phyloP scores from a whole-genome alignment of 2,797 vertebrate genomes.

The Mormyrus proboscirostris region DNA sequence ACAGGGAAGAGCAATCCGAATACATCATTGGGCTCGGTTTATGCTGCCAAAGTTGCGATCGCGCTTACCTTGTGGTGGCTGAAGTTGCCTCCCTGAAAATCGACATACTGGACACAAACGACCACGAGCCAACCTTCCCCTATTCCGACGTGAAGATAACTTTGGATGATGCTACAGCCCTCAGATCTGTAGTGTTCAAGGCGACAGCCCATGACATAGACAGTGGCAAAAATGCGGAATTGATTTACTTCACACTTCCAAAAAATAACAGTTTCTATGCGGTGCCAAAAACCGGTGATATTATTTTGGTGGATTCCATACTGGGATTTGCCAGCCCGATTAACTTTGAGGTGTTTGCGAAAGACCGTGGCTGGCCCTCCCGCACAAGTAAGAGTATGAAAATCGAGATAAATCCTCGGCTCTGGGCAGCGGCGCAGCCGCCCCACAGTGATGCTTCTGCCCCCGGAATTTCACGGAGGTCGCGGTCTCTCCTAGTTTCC shows the following conservation, averaged over 20 bases:
- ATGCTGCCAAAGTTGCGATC: slow-evolving; percentile 59
- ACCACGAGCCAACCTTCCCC: slow-evolving; percentile 72
- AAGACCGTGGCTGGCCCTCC: slow-evolving; percentile 71
- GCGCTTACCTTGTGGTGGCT: slow-evolving; percentile 41
- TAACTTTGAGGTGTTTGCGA: slow-evolving; percentile 67
- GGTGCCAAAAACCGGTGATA: slow-evolving; percentile 78
- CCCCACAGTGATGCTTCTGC: slow-evolving; percentile 13
- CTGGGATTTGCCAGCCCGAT: slow-evolving; percentile 64
- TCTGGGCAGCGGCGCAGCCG: slow-evolving; percentile 35
- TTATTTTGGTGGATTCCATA: slow-evolving; percentile 78
- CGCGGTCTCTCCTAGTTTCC: slow-evolving; percentile 53
- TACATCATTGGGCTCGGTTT: slow-evolving; percentile 65
- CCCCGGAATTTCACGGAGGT: slow-evolving; percentile 42
- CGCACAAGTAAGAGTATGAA: slow-evolving; percentile 63
- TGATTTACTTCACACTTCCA: slow-evolving; percentile 71
- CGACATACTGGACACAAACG: slow-evolving; percentile 78
- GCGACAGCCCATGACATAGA: slow-evolving; percentile 68
- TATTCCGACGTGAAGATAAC: slow-evolving; percentile 53
- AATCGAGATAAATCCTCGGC: slow-evolving; percentile 66
- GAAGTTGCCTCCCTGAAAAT: slow-evolving; percentile 66
- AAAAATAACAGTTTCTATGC: slow-evolving; percentile 74
- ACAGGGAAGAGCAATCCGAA: slow-evolving; percentile 65
- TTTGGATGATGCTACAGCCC: slow-evolving; percentile 71
- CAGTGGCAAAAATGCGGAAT: slow-evolving; percentile 73
- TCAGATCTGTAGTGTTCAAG: slow-evolving; percentile 64